Percentiles rank a stretch among this genome's conserved stretches.
phyloP scores from a whole-genome alignment of 2,113 vertebrate species.

The Menura novaehollandiae region DNA sequence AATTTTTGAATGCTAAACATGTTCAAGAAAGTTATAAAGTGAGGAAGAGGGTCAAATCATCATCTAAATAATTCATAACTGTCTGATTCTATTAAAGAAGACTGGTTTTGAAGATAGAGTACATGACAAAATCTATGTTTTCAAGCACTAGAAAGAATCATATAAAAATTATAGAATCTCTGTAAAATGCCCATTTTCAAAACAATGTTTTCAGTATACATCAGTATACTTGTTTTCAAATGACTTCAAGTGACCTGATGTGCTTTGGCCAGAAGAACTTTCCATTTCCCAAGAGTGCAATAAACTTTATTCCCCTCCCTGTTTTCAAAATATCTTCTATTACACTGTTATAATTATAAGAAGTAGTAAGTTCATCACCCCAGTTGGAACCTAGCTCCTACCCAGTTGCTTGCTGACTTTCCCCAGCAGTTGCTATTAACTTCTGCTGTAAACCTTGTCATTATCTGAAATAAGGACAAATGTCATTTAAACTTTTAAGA shows the following conservation, averaged over 20 bases:
- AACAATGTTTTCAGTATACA: background rate
- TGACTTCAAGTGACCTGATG: background rate
- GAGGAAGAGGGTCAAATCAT: background rate
- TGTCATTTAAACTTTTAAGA: background rate
- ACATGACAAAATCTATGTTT: background rate
- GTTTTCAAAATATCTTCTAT: background rate
- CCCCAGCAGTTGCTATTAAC: background rate
- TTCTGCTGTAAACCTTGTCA: background rate
- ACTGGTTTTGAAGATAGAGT: background rate
- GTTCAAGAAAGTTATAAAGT: background rate
- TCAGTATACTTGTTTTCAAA: background rate
- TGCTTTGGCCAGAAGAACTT: background rate
- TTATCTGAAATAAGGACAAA: background rate
- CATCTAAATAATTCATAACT: constrained; percentile 6
- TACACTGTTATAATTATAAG: background rate
- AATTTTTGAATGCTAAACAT: background rate
- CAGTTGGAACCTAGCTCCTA: accelerated
- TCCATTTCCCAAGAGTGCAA: background rate
- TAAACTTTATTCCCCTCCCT: background rate
- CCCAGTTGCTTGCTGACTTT: accelerated
- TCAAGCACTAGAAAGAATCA: background rate
- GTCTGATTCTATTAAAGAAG: background rate
- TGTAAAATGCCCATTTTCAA: background rate
- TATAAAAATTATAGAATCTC: background rate
- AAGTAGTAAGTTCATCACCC: background rate